Base-by-base conservation (phyloP, 2,888 invertebrate species). In the Orthosia gracilis region DNA sequence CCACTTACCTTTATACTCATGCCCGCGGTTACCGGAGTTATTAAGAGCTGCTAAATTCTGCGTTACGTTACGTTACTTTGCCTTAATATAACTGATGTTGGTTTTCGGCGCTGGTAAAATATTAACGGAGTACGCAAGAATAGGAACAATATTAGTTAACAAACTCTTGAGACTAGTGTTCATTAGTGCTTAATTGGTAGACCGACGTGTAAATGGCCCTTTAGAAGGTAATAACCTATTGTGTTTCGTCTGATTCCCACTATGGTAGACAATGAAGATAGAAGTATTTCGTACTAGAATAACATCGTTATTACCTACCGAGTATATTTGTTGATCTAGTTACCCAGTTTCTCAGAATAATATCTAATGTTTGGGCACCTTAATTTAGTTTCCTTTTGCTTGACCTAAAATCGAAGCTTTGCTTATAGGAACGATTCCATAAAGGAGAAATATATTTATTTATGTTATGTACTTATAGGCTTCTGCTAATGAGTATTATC, bases 1-100 rank as follows among this genome's bases (percentile, higher is more conserved):
- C 77, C 78, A 87, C 80, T 83, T 84, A 80, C 84, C 82, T 75
- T 82, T 80, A 81, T 75, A 76, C 69, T 78, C 71, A 75, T 72
- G 68, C 59, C 65, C 68, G 78, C 47, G 83, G 84, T 76, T 71
- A 81, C 80, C 50, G 71, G 70, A 68, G 74, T 77, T 82, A 84
- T 84, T 79, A 85, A 81, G 84, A 77, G 83, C 76, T 69, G 71
- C 73, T 83, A 78, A 80, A 80, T 82, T 87, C 73, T 57, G 62
- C 69, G 75, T 83, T 73, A 75, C 57, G 73, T 80, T 78, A 69
- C 50, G 63, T 78, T 86, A 80, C 80, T 66, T 40, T 26, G 31
- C 66, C 54, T 79, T 78, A 61, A 78, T 55, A 80, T 66, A 54
- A 65, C 61, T 64, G 63, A 75, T 73, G 73, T 78, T 80, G 50